These are phyloP conservation scores for Drosophila varians DNA, from an alignment of 1,140 invertebrate genomes.

Conservation along the genomic window DNA sequence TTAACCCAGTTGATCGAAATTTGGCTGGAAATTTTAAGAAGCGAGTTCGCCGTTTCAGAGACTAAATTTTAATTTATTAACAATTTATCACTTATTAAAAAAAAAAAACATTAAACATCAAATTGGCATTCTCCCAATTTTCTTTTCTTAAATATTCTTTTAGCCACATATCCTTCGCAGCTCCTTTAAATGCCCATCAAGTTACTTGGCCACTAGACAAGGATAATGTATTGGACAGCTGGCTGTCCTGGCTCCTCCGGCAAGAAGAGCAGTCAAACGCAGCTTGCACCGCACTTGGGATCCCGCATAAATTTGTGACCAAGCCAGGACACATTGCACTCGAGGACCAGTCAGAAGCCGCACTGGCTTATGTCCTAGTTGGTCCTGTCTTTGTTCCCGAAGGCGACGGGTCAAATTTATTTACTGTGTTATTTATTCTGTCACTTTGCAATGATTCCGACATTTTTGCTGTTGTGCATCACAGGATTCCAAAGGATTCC, in stretches of 20 bases:
- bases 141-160: neutral
- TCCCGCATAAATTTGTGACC: conserved; percentile 26
- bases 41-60: too few species aligned
- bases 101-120: too few species aligned
- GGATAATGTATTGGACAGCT: conserved; percentile 28
- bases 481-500: conserved; percentile 7
- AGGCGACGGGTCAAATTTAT: conserved; percentile 59
- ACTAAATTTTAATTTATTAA: too few species aligned
- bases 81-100: too few species aligned
- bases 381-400: conserved; percentile 8
- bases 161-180: neutral
- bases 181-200: conserved; percentile 5
- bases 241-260: conserved; percentile 1
- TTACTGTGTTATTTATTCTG: conserved; percentile 70
- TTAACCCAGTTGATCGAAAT: too few species aligned
- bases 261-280: conserved; percentile 7
- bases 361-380: conserved; percentile 58
- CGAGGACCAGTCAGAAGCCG: conserved; percentile 15
- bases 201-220: conserved; percentile 12
- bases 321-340: conserved; percentile 19
- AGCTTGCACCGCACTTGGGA: conserved; percentile 20
- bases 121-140: neutral
- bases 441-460: conserved; percentile 63
- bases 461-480: conserved; percentile 15
- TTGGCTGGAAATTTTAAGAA: neutral